A percentile compares a stretch with the other conserved stretches of the same genome.
Evolutionary conservation across 2,797 vertebrate species (phyloP).

Genomic region (Enteromius anoplus): DNA sequence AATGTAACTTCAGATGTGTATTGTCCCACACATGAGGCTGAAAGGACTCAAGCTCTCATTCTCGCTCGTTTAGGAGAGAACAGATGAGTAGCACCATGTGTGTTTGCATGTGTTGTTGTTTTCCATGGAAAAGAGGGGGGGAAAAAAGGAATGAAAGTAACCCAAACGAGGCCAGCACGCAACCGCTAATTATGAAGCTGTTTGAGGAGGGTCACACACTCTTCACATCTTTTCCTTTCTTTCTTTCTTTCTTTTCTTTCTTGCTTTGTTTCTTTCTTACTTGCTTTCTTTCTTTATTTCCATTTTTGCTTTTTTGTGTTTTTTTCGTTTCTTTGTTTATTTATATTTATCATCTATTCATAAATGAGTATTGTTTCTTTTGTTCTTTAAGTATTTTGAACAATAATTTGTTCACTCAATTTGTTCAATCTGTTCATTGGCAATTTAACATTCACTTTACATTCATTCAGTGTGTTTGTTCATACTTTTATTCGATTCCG

Average conservation of each 20-base stretch:
- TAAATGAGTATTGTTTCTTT: neutral
- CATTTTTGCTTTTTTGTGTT: neutral
- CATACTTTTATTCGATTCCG: neutral
- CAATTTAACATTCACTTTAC: too few species aligned
- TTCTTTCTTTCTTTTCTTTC: too few species aligned
- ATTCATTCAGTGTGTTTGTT: too few species aligned
- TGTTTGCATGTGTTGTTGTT: slow-evolving; percentile 57
- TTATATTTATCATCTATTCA: neutral
- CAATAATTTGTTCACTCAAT: neutral
- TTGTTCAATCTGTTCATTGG: neutral
- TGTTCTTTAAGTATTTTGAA: neutral
- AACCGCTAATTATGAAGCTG: slow-evolving; percentile 58
- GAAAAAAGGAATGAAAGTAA: slow-evolving; percentile 56
- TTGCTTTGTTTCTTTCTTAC: neutral
- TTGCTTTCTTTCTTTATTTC: neutral
- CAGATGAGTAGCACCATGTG: slow-evolving; percentile 58
- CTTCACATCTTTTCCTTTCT: neutral
- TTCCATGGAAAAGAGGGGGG: slow-evolving; percentile 44
- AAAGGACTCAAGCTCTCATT: neutral
- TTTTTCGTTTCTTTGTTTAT: neutral
- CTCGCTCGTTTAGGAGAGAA: slow-evolving; percentile 31
- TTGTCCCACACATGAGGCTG: slow-evolving; percentile 13
- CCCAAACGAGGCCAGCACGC: slow-evolving; percentile 52
- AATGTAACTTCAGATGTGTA: slow-evolving; percentile 5
- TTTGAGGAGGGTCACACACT: slow-evolving; percentile 41